phyloP scores from a whole-genome alignment of 2,888 invertebrate genomes.

The Limnephilus marmoratus region DNA sequence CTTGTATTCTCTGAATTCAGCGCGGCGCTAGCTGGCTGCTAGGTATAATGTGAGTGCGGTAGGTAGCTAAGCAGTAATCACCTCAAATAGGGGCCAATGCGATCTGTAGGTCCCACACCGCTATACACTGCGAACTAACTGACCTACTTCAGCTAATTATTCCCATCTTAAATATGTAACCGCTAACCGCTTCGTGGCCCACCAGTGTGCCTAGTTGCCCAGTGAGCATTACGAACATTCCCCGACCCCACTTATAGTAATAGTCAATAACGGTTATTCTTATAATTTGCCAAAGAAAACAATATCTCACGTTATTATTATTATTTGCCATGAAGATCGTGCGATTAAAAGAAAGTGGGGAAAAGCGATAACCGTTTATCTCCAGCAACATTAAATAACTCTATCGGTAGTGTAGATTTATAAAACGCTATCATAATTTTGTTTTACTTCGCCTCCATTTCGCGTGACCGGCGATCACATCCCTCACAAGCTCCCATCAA shows the following conservation, averaged over 20 bases:
- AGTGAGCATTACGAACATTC: background rate
- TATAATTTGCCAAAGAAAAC: background rate
- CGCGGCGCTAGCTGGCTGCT: background rate
- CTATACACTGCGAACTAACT: background rate
- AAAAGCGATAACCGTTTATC: constrained; percentile 34
- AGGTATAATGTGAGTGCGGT: background rate
- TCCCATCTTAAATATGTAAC: background rate
- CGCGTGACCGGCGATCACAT: constrained; percentile 50
- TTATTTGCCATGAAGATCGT: background rate
- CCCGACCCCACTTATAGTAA: background rate
- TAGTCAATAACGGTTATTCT: background rate
- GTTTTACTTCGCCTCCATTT: constrained; percentile 32
- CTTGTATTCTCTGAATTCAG: background rate
- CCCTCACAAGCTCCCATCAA: constrained; percentile 36
- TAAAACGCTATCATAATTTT: constrained; percentile 23
- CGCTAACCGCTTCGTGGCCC: background rate
- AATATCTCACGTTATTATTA: background rate
- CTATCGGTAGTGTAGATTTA: constrained; percentile 19
- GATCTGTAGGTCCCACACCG: background rate
- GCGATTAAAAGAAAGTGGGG: constrained; percentile 18
- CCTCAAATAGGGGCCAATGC: background rate
- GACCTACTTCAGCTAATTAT: background rate
- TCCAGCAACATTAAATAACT: constrained; percentile 28
- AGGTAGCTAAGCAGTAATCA: background rate
- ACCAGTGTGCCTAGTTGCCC: background rate